A percentile compares a stretch with the other conserved stretches of the same genome.
These are phyloP conservation scores for Oophaga pumilio DNA, from an alignment of 2,113 vertebrate species.

Conservation along the genomic window DNA sequence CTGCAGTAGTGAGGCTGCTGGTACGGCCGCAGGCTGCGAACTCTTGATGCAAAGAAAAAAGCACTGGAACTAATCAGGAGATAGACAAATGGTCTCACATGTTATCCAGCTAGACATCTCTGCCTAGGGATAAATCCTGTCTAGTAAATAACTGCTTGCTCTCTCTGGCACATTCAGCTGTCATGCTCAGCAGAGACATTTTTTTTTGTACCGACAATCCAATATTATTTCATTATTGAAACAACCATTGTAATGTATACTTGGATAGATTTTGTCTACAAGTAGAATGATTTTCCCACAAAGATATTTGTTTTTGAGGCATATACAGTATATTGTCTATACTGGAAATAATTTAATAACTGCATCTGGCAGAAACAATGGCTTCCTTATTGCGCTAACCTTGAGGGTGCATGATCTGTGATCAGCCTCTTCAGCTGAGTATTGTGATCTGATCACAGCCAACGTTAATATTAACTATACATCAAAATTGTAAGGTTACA, in stretches of 20 bases:
- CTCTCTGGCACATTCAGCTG: background rate
- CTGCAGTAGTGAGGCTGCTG: background rate
- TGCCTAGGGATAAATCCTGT: slow-evolving; percentile 14
- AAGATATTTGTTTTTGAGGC: background rate
- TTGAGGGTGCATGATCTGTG: too few species aligned
- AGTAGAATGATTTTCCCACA: background rate
- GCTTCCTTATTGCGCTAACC: too few species aligned
- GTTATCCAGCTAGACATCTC: slow-evolving; percentile 7
- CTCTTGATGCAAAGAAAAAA: background rate
- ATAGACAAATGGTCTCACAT: slow-evolving; percentile 11
- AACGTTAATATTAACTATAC: too few species aligned
- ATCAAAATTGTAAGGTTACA: too few species aligned
- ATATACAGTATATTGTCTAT: background rate
- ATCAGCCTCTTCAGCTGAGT: too few species aligned
- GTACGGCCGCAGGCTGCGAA: background rate
- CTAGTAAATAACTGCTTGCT: background rate
- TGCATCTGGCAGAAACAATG: too few species aligned
- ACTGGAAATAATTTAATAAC: background rate
- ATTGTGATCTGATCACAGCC: too few species aligned
- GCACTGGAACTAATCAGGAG: slow-evolving; percentile 5
- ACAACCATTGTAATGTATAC: background rate
- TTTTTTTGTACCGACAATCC: background rate
- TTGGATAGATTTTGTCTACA: background rate
- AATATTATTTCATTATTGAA: background rate
- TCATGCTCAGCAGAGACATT: background rate